Base-by-base conservation (phyloP, 2,888 invertebrate species). In the Ophioninae sp. region DNA sequence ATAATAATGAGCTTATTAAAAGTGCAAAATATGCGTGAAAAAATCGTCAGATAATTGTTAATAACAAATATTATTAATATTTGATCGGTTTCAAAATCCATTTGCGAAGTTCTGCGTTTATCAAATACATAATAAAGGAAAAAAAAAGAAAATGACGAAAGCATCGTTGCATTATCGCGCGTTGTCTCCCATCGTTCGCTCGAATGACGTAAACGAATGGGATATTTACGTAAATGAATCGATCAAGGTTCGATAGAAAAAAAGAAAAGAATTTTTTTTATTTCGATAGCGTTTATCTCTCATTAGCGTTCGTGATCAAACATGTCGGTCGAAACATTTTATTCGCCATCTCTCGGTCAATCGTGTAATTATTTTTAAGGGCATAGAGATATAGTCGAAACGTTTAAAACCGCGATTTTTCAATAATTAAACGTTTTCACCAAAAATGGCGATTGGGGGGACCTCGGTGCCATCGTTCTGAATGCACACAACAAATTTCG, bases 191-290 rank as follows among this genome's bases (percentile, higher is more conserved):
- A 30, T 10, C 21, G 67, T 62, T 61, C 62, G 21, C n/a, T 62
- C 20, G 30, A 62, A n/a, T 74, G 73, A 74, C 79, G 65, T 61
- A 41, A 81, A 68, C 20, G 23, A 65, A 81, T 59, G 65, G 44
- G 64, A 44, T 65, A 56, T 70, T 79, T 74, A 69, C 68, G 79
- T 73, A 82, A 82, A 82, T 65, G 75, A 56, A 37, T 65, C 62
- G 61, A 76, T 75, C 69, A 50, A 75, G 21, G 39, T 57, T 59
- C 50, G 17, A 23, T 30, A 41, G 41, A 59, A 64, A 44, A 41
- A 20, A 68, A 50, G 8, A 23, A 30, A 7, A 30, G 20, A n/a
- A 30, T n/a, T n/a, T n/a, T n/a, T n/a, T n/a, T n/a, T 17, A 64
- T 20, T 73, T 64, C 37, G 8, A 50, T 50, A 6, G 30, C 20